A percentile compares a stretch with the other conserved stretches of the same genome.
Evolutionary conservation across 1,140 invertebrate genomes (phyloP).

Genomic region (Orchestia grillus): DNA sequence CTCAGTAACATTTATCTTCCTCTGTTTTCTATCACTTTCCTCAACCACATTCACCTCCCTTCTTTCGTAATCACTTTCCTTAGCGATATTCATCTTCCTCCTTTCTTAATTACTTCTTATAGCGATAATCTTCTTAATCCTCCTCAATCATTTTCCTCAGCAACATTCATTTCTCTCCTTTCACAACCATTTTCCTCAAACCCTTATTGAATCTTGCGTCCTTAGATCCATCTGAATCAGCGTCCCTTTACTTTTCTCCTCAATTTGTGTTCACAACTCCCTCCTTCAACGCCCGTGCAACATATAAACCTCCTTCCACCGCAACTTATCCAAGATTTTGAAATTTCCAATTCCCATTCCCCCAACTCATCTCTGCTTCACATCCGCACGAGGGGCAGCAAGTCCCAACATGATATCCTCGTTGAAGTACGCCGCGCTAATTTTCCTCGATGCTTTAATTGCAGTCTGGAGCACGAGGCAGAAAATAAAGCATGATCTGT

Average conservation of each 20-base stretch:
- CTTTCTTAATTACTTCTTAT: too few species aligned
- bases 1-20: not conserved
- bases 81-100: too few species aligned
- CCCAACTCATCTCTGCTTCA: not conserved
- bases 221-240: too few species aligned
- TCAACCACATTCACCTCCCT: not conserved
- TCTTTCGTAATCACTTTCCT: too few species aligned
- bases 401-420: not conserved
- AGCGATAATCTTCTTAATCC: not conserved
- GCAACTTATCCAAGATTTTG: not conserved
- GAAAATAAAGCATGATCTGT: not conserved
- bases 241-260: too few species aligned
- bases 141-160: not conserved
- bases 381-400: not conserved
- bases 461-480: not conserved
- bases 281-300: too few species aligned
- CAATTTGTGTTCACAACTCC: not conserved
- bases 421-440: not conserved
- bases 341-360: not conserved
- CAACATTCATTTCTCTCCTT: too few species aligned
- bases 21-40: not conserved
- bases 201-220: too few species aligned
- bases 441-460: not conserved
- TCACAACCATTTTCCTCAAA: too few species aligned
- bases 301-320: too few species aligned